Base-by-base conservation (phyloP, 2,113 vertebrate genomes). In the Dicaeum eximium region DNA sequence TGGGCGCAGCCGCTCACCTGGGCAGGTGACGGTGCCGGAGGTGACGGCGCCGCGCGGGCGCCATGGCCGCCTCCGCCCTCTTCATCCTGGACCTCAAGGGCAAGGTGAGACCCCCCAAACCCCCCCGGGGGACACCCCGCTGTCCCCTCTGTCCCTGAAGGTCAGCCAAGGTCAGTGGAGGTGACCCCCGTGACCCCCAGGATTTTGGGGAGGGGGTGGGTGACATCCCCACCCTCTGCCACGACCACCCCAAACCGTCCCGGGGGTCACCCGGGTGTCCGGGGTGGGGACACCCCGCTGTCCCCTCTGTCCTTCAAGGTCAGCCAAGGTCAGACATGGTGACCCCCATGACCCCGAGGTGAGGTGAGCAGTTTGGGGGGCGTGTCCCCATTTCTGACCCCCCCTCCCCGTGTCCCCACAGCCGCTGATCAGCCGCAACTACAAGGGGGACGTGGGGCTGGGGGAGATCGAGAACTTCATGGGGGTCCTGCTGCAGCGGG, bases 371-470 rank as follows among this genome's bases (percentile, higher is more conserved):
- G 3, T 33, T 57, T 67, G 10, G n/a, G n/a, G 25, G 33, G 19
- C 3, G 6, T 13, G 33, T 13, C 42, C 35, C 48, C 31, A 9
- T 23, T 30, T 19, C 2, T 65, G 20, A 28, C 40, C 40, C 66
- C 33, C 3, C 80, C 66, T 16, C 37, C 54, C 27, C 2, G 1
- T 5, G 5, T 0, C 11, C 38, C 44, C 28, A 10, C 87, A 99
- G 99, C 98, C 99, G 28, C 92, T 99, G 94, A 99, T 99, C 94
- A 99, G 98, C 96, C 98, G 99, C 30, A 99, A 98, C 97, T 99
- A 99, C 97, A 99, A 99, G 86, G 99, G 99, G 0, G 99, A 99
- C 6, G 98, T 99, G 92, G 97, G 98, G 89, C 99, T 98, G 98
- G 96, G 97, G 0, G 99, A 99, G 93, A 99, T 99, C 6, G 99